A percentile compares a stretch with the other conserved stretches of the same genome.
These are phyloP conservation scores for Pseudonaja textilis DNA, from an alignment of 2,113 vertebrate genomes.

Conservation along the genomic window DNA sequence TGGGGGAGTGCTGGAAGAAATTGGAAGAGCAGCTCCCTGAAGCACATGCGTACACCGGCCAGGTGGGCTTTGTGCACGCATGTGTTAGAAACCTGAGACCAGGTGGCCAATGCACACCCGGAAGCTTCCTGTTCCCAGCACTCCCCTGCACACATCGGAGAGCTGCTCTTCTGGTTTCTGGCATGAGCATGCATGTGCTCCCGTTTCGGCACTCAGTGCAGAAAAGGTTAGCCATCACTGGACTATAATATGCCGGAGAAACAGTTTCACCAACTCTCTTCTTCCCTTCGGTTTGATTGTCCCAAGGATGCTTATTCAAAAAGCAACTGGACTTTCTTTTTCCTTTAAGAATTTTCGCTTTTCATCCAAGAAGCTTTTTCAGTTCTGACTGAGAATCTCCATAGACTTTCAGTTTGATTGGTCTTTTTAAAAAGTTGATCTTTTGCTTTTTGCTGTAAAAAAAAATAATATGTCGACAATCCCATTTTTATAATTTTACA, in stretches of 20 bases:
- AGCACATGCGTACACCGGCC: too few species aligned
- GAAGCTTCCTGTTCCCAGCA: too few species aligned
- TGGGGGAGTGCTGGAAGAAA: too few species aligned
- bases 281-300: conserved; percentile 40
- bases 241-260: conserved; percentile 44
- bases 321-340: background rate
- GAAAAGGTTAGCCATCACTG: too few species aligned
- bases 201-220: too few species aligned
- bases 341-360: background rate
- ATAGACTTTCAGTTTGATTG: conserved; percentile 50
- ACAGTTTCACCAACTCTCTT: background rate
- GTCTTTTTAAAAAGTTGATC: conserved; percentile 61
- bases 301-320: background rate
- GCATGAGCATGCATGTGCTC: too few species aligned
- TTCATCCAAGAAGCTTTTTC: background rate
- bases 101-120: too few species aligned
- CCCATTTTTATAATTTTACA: background rate
- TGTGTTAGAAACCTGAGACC: too few species aligned
- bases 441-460: conserved; percentile 42
- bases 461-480: conserved; percentile 23
- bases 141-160: too few species aligned
- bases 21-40: too few species aligned
- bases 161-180: too few species aligned
- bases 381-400: background rate
- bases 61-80: too few species aligned